phyloP scores from a whole-genome alignment of 2,113 vertebrate species.

The Ploceus nigricollis region DNA sequence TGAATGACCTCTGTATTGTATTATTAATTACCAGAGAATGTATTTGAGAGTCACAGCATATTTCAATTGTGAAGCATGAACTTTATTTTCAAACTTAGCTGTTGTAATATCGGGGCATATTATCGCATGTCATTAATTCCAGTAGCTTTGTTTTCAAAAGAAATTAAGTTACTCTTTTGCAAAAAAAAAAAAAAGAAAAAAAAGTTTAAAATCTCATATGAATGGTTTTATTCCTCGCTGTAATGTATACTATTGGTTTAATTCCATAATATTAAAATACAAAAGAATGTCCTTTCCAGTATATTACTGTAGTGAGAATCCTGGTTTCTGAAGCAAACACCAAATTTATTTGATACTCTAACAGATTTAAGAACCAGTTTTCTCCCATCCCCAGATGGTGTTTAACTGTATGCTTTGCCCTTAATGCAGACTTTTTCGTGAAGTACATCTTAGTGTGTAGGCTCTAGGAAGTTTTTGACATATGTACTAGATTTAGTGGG shows the following conservation, averaged over 20 bases:
- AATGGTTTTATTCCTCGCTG: conserved; percentile 5
- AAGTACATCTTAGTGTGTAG: conserved; percentile 9
- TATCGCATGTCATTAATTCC: conserved; percentile 56
- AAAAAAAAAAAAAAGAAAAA: background rate
- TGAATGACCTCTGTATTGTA: conserved; percentile 66
- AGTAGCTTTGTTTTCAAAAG: conserved; percentile 44
- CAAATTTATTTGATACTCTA: conserved; percentile 38
- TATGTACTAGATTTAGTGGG: background rate
- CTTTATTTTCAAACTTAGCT: conserved; percentile 27
- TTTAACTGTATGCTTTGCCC: conserved; percentile 33
- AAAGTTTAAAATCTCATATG: background rate
- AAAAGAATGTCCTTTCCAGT: conserved; percentile 38
- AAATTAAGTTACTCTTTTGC: conserved; percentile 51
- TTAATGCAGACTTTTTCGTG: conserved; percentile 44
- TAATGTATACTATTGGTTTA: background rate
- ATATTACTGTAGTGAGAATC: conserved; percentile 50
- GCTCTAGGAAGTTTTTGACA: background rate
- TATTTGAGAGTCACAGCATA: conserved; percentile 46
- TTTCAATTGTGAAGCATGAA: conserved; percentile 57
- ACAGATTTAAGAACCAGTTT: conserved; percentile 1
- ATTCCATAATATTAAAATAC: background rate
- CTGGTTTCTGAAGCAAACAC: conserved; percentile 48
- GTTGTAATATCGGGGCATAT: background rate
- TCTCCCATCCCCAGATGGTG: background rate
- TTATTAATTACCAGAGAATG: conserved; percentile 64